Evolutionary conservation across 2,888 invertebrate genomes (phyloP).

Genomic region (Lamellibrachia satsuma): DNA sequence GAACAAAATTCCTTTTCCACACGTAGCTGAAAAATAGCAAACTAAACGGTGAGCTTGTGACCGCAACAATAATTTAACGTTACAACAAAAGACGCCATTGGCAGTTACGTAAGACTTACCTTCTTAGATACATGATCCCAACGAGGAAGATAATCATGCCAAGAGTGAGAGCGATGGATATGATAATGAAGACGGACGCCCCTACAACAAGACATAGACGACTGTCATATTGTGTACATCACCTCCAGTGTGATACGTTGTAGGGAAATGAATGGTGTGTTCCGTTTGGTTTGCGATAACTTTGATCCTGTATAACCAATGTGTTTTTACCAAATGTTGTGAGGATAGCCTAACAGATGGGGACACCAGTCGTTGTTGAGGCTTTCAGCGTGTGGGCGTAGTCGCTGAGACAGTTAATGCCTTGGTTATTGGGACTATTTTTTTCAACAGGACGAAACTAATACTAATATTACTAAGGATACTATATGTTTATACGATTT

Average conservation of each 20-base stretch:
- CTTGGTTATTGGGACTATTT: not conserved
- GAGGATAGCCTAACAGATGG: not conserved
- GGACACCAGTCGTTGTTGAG: too few species aligned
- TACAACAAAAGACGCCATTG: not conserved
- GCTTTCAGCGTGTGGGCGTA: not conserved
- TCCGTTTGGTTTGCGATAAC: not conserved
- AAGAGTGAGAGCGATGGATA: conserved; percentile 38
- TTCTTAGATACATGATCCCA: conserved; percentile 37
- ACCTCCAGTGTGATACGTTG: not conserved
- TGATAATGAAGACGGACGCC: conserved; percentile 37
- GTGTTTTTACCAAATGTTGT: not conserved
- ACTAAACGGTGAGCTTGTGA: too few species aligned
- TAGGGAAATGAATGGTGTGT: not conserved
- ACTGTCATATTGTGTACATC: not conserved
- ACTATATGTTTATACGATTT: too few species aligned
- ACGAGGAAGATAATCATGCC: conserved; percentile 38
- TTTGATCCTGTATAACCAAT: not conserved
- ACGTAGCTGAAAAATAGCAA: too few species aligned
- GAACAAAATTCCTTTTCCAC: too few species aligned
- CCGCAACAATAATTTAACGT: too few species aligned
- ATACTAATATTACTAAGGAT: not conserved
- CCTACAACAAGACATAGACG: conserved; percentile 26
- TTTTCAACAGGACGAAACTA: not conserved
- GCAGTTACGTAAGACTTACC: conserved; percentile 31
- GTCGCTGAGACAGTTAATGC: not conserved